Base-by-base conservation (phyloP, 2,888 invertebrate genomes). In the Asteroscopus sphinx region DNA sequence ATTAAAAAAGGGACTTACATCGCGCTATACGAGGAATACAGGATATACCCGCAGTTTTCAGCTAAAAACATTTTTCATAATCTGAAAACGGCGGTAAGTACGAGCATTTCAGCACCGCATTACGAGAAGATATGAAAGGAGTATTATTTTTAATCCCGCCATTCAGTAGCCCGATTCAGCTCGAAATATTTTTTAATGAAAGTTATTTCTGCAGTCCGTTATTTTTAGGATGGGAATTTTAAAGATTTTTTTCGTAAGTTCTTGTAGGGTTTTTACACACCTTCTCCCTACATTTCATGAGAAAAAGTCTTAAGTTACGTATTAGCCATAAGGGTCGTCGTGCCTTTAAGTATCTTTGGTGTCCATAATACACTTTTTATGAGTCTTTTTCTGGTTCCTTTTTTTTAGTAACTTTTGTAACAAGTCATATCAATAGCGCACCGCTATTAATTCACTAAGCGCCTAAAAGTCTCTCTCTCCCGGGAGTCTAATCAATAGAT, bases 41-140 rank as follows among this genome's bases (percentile, higher is more conserved):
- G 49, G 67, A 66, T 48, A 63, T 52, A 44, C 40, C 35, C 42
- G 51, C 64, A 68, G 67, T 55, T 75, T 77, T 67, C 68, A 68
- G 57, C 69, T 73, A 55, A 52, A 72, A 76, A 76, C 77, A 83
- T 81, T 81, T 82, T 80, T 84, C 82, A 82, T 85, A 84, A 82
- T 77, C 77, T 79, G 66, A 58, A 75, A 75, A 76, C 71, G 73
- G 72, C 65, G 69, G 72, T 67, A 71, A 73, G 73, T 72, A 74
- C 70, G 70, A 53, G 41, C 74, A 72, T 72, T 77, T 73, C 69
- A 75, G 60, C 65, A 53, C 69, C 58, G 73, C 73, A 73, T 76
- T 74, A 73, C 73, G 61, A 49, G 53, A 45, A 69, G 74, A 74
- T 77, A 77, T 80, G 74, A 80, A 77, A 76, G 68, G 66, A 68